A percentile compares a stretch with the other conserved stretches of the same genome.
Conservation (phyloP, 2,797 vertebrate species). For the Lepilemur septentrionalis region DNA sequence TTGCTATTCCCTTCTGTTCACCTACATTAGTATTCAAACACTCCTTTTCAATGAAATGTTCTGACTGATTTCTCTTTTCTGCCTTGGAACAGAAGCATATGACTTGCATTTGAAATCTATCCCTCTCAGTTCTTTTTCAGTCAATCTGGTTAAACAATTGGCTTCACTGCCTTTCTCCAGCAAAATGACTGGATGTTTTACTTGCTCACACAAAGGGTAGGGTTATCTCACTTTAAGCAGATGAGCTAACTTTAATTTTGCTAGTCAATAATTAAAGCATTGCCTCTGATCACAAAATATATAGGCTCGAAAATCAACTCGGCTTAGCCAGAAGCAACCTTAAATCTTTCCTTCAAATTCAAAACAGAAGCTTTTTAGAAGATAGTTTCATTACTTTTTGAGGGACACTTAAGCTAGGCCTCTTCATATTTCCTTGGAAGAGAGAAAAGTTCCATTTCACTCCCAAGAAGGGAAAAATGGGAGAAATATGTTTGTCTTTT, state of each 20-base stretch:
- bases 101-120: neutral
- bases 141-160: neutral
- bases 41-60: slow-evolving; percentile 15
- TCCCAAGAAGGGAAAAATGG: neutral
- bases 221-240: neutral
- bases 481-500: neutral
- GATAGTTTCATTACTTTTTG: neutral
- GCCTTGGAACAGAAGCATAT: neutral
- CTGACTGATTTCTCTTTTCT: neutral
- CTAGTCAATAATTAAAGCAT: neutral
- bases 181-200: neutral
- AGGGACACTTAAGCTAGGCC: neutral
- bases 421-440: neutral
- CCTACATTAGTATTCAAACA: slow-evolving; percentile 33
- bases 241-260: neutral
- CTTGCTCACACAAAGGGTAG: neutral
- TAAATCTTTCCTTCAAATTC: neutral
- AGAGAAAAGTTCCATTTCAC: neutral
- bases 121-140: neutral
- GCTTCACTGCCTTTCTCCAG: neutral
- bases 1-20: neutral
- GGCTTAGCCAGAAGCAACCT: neutral
- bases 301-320: neutral
- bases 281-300: neutral
- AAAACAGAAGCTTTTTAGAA: neutral